Conservation (phyloP, 2,888 invertebrate species). For the Cantharis lateralis region DNA sequence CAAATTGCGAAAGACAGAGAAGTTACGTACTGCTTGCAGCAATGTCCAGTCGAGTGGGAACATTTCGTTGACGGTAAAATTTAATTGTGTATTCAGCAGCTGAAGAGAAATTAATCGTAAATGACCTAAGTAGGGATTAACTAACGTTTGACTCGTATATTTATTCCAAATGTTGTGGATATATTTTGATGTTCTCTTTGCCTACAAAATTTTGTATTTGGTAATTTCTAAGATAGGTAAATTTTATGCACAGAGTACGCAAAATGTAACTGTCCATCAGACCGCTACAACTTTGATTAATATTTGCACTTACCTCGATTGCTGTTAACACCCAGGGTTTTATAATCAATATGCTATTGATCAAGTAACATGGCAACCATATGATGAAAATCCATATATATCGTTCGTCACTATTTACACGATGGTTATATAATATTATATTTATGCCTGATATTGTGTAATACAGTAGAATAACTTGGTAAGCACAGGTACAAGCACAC, state of each 20-base stretch:
- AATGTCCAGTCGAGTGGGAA: constrained; percentile 34
- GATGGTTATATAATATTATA: not conserved
- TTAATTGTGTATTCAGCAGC: constrained; percentile 29
- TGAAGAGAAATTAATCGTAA: constrained; percentile 33
- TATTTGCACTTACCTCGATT: not conserved
- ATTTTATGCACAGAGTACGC: too few species aligned
- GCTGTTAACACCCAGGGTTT: not conserved
- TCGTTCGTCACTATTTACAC: not conserved
- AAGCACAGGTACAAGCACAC: not conserved
- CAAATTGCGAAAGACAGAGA: too few species aligned
- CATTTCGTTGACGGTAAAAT: constrained; percentile 34
- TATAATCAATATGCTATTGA: not conserved
- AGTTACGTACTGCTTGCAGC: too few species aligned
- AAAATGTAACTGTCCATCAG: too few species aligned
- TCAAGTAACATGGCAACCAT: not conserved
- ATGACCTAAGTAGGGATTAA: constrained; percentile 15
- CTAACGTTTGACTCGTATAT: not conserved
- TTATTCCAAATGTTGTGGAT: not conserved
- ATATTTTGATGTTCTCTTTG: not conserved
- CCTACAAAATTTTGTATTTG: not conserved
- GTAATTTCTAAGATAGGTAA: not conserved
- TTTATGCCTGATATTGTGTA: not conserved
- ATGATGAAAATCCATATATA: not conserved
- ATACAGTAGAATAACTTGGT: not conserved
- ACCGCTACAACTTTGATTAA: not conserved